phyloP scores from a whole-genome alignment of 2,888 invertebrate genomes.

The Tricholauxania praeusta region DNA sequence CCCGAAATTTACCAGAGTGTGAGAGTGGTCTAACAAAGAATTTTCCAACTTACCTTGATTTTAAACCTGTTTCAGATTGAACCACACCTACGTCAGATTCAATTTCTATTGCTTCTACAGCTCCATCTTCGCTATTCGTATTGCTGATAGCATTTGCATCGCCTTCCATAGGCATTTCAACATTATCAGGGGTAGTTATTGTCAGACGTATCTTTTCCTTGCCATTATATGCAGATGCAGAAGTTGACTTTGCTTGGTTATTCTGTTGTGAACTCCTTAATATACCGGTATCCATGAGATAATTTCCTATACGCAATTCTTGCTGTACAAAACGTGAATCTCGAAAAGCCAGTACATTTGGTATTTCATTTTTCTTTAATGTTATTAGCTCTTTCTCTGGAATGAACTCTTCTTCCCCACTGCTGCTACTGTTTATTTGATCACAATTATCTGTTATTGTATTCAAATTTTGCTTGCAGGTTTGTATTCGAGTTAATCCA shows the following conservation, averaged over 20 bases:
- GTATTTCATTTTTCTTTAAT: slow-evolving; percentile 65
- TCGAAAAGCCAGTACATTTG: slow-evolving; percentile 64
- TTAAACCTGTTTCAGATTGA: neutral
- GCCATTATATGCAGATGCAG: slow-evolving; percentile 41
- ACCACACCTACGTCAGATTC: slow-evolving; percentile 46
- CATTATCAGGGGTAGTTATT: slow-evolving; percentile 65
- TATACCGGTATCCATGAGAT: slow-evolving; percentile 66
- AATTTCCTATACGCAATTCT: slow-evolving; percentile 66
- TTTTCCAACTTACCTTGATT: neutral
- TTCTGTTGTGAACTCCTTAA: slow-evolving; percentile 59
- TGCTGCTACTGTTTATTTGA: slow-evolving; percentile 35
- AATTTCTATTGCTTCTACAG: slow-evolving; percentile 63
- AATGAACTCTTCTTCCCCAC: slow-evolving; percentile 46
- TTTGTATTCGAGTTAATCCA: slow-evolving; percentile 59
- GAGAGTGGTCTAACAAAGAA: no score
- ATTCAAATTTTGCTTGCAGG: slow-evolving; percentile 63
- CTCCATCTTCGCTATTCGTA: slow-evolving; percentile 53
- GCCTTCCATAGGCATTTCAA: slow-evolving; percentile 62
- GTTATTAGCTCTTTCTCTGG: slow-evolving; percentile 50
- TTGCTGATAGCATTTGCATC: slow-evolving; percentile 51
- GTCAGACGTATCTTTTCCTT: slow-evolving; percentile 60
- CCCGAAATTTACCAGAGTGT: no score
- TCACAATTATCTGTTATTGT: slow-evolving; percentile 50
- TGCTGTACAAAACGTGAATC: slow-evolving; percentile 67
- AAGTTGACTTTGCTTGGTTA: slow-evolving; percentile 40